These are phyloP conservation scores for Cricetomys ansorgei DNA, from an alignment of 2,113 vertebrate genomes.

Conservation along the genomic window DNA sequence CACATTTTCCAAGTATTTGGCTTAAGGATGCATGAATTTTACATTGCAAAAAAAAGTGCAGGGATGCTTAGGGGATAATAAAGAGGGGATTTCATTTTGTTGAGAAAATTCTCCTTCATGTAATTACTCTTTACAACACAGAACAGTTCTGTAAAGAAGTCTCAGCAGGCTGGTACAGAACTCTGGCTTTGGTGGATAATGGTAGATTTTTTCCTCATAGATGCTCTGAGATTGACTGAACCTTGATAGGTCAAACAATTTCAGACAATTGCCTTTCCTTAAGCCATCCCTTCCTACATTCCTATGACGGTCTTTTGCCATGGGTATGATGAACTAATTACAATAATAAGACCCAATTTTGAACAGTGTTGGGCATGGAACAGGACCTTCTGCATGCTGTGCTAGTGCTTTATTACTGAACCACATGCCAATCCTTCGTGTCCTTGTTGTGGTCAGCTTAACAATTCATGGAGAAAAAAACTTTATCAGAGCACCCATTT, in stretches of 20 bases:
- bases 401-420: neutral
- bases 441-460: neutral
- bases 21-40: constrained; percentile 66
- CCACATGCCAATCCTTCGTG: neutral
- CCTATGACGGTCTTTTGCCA: neutral
- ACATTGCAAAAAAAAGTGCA: constrained; percentile 66
- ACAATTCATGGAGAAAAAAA: neutral
- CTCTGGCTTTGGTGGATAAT: neutral
- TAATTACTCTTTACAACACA: constrained; percentile 67
- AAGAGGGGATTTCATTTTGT: constrained; percentile 55
- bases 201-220: neutral
- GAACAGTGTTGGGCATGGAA: neutral
- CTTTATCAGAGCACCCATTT: neutral
- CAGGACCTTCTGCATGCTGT: neutral
- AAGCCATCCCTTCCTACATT: neutral
- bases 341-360: neutral
- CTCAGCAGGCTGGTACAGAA: neutral
- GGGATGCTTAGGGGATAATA: constrained; percentile 61
- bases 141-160: constrained; percentile 32
- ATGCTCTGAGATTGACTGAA: neutral
- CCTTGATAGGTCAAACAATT: neutral
- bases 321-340: neutral
- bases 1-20: constrained; percentile 66
- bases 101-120: constrained; percentile 54
- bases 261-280: neutral